Percentiles rank a stretch among this genome's conserved stretches.
These are phyloP conservation scores for Origma solitaria DNA, from an alignment of 2,113 vertebrate species.

Conservation along the genomic window DNA sequence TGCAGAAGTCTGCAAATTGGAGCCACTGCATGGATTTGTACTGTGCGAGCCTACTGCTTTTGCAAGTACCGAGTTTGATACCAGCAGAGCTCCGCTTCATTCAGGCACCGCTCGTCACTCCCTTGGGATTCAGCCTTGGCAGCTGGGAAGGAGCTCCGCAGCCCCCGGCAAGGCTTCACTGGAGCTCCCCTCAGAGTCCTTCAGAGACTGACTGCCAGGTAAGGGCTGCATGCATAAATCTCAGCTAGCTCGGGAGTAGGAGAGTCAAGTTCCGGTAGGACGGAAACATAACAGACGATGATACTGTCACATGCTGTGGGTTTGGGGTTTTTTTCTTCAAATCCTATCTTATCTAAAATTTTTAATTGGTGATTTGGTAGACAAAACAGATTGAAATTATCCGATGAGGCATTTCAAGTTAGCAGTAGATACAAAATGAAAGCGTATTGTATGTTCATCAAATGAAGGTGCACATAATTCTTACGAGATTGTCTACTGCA, in stretches of 20 bases:
- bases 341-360: neutral
- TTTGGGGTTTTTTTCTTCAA: neutral
- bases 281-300: neutral
- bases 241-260: neutral
- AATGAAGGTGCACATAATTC: neutral
- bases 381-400: neutral
- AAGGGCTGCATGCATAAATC: neutral
- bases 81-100: neutral
- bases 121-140: neutral
- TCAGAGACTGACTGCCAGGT: neutral
- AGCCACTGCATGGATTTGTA: neutral
- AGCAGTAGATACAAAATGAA: neutral
- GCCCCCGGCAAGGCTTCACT: neutral
- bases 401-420: neutral
- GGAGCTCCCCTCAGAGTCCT: neutral
- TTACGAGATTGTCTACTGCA: neutral
- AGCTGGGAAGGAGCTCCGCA: neutral
- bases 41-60: neutral
- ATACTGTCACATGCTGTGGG: neutral
- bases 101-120: rapidly evolving
- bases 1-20: neutral
- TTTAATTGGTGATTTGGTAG: neutral
- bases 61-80: neutral
- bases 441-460: neutral
- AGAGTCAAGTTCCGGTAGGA: neutral